A percentile compares a stretch with the other conserved stretches of the same genome.
Conservation (phyloP, 2,113 vertebrate genomes). For the Hippocampus abdominalis region DNA sequence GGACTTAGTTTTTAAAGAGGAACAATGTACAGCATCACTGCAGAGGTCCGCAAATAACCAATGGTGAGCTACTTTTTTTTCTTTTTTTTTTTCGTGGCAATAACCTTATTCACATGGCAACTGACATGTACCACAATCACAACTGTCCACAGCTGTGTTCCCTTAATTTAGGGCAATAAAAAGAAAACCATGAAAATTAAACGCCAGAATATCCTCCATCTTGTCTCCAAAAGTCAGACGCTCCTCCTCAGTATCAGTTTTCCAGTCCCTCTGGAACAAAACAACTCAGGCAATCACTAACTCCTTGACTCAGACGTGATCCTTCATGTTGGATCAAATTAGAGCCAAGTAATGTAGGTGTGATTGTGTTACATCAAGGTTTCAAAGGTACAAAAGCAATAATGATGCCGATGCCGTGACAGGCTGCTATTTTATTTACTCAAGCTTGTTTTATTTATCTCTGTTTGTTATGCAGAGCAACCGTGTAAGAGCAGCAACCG, state of each 20-base stretch:
- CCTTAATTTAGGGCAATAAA: slow-evolving; percentile 75
- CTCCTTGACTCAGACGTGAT: background rate
- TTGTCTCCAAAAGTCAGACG: slow-evolving; percentile 47
- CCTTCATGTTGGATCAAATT: slow-evolving; percentile 10
- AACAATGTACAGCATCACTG: slow-evolving; percentile 72
- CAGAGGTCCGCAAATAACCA: slow-evolving; percentile 62
- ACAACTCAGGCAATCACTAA: slow-evolving; percentile 53
- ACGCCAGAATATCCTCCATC: slow-evolving; percentile 59
- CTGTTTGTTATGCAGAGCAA: slow-evolving; percentile 24
- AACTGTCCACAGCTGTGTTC: slow-evolving; percentile 66
- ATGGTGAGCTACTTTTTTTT: slow-evolving; percentile 65
- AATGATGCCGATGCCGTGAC: slow-evolving; percentile 35
- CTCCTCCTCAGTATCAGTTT: slow-evolving; percentile 24
- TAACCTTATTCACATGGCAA: slow-evolving; percentile 70
- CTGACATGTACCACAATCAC: slow-evolving; percentile 74
- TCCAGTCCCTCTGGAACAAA: slow-evolving; percentile 25
- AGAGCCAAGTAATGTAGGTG: slow-evolving; percentile 20
- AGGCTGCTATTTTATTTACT: slow-evolving; percentile 9
- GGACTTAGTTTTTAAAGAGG: slow-evolving; percentile 78
- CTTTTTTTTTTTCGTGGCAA: slow-evolving; percentile 68
- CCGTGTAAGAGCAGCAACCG: slow-evolving; percentile 8
- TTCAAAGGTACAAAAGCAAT: slow-evolving; percentile 49
- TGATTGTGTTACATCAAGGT: slow-evolving; percentile 18
- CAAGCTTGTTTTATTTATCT: background rate
- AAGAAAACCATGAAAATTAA: slow-evolving; percentile 54